Base-by-base conservation (phyloP, 1,140 invertebrate genomes). In the Bradynema listronoti region DNA sequence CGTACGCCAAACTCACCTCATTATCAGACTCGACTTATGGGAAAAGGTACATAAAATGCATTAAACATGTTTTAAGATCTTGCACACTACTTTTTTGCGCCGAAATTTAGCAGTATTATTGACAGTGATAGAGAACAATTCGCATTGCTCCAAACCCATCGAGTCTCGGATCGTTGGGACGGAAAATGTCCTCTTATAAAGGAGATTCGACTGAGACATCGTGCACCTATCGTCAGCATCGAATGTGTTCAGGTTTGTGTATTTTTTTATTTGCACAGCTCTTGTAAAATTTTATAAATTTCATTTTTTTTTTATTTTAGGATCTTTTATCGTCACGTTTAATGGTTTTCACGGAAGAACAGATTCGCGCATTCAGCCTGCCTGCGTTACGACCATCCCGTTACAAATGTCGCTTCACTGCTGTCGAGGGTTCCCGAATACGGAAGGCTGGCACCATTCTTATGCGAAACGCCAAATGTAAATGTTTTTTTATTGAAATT, bases 341-440 rank as follows among this genome's bases (percentile, higher is more conserved):
- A n/a, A 14, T 67, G 16, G 62, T 67, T n/a, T 65, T 67, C 49
- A 67, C 49, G 6, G 65, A 67, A 41, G 65, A 67, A 45, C 65
- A 67, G 53, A 66, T 67, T 19, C 46, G 65, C n/a, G 50, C 47
- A n/a, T 71, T 71, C 33, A 32, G 33, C 24, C 7, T 67, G 9
- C 68, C 70, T 9, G 66, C 24, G 16, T 30, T 69, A 16, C 56
- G 47, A 16, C 45, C 65, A 22, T 50, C 36, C 25, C 46, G 24
- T 19, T 69, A 30, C 41, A 66, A 56, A 30, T 67, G 39, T 36
- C 51, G 46, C 45, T 41, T 67, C 4, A 67, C 65, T 9, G 65
- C 65, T n/a, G 49, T 42, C 9, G 70, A 67, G 11, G 65, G 65
- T 9, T 34, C 51, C 11, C 55, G 54, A n/a, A 65, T 67, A 25